Evolutionary conservation across 2,797 vertebrate species (phyloP).

Genomic region (Liasis olivaceus): DNA sequence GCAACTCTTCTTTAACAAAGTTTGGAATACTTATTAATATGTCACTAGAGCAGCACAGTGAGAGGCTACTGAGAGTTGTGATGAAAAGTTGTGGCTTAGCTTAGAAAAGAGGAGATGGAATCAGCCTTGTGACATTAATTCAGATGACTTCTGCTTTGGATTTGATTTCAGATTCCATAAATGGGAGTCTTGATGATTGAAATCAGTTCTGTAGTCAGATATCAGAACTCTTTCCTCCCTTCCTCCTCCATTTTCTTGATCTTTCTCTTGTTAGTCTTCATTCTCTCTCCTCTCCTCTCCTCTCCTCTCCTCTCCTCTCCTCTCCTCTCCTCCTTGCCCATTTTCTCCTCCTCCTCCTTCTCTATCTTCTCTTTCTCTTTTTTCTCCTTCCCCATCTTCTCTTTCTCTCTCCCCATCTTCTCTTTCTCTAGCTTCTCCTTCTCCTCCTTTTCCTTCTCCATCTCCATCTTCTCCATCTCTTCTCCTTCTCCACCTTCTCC

Average conservation of each 20-base stretch:
- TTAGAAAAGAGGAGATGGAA: background rate
- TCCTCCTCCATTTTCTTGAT: background rate
- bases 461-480: background rate
- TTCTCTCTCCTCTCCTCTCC: no score
- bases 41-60: background rate
- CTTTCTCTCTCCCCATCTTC: no score
- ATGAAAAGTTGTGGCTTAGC: background rate
- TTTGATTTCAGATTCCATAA: background rate
- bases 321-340: background rate
- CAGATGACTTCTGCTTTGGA: background rate
- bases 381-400: background rate
- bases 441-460: background rate
- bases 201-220: background rate
- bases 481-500: no score
- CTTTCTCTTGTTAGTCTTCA: background rate
- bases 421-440: background rate
- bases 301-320: background rate
- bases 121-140: background rate
- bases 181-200: background rate
- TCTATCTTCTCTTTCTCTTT: no score
- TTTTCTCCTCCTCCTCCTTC: no score
- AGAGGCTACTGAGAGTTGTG: no score
- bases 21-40: no score
- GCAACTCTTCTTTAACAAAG: no score
- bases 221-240: background rate